Base-by-base conservation (phyloP, 2,797 vertebrate species). In the Amazonetta brasiliensis region DNA sequence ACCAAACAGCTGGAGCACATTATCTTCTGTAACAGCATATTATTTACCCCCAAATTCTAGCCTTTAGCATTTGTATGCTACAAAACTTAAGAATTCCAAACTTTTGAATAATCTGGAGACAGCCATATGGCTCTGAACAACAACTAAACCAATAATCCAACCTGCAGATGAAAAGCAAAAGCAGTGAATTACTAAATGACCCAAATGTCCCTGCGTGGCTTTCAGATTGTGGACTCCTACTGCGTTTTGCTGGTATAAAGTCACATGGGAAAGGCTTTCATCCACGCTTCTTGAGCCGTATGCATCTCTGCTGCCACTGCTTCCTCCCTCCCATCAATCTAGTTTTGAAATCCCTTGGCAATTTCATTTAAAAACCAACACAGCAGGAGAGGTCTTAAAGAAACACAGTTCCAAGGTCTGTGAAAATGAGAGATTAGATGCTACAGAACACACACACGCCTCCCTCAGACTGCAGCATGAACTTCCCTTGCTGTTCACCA, bases 1-100 rank as follows among this genome's bases (percentile, higher is more conserved):
- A 92, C n/a, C 64, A 80, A 81, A 60, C 78, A 96, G 78, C 80
- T 93, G 84, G 41, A 95, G 44, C 60, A 93, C 46, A 90, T 94
- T 92, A 92, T 84, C 63, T 91, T 69, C 91, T 90, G 59, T 54
- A 92, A 90, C 23, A 91, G 8, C 52, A 76, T 63, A 67, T 80
- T 84, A 89, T 81, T 89, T 80, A 77, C 78, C 71, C 37, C 9
- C 81, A 67, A 83, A 81, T 59, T 81, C 37, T 55, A 41, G 50
- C 69, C 85, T 92, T 92, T 63, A 81, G 50, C 93, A 81, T 75
- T 80, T 62, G 3, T 46, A 78, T 81, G 50, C 21, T 68, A 87
- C 43, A 67, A 68, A 90, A 60, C 20, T 35, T 60, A 76, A 60
- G n/a, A 82, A 64, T 86, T 74, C 33, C 43, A 60, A 13, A 35